phyloP scores from a whole-genome alignment of 1,140 invertebrate genomes.

The Rhopalosiphum maidis region DNA sequence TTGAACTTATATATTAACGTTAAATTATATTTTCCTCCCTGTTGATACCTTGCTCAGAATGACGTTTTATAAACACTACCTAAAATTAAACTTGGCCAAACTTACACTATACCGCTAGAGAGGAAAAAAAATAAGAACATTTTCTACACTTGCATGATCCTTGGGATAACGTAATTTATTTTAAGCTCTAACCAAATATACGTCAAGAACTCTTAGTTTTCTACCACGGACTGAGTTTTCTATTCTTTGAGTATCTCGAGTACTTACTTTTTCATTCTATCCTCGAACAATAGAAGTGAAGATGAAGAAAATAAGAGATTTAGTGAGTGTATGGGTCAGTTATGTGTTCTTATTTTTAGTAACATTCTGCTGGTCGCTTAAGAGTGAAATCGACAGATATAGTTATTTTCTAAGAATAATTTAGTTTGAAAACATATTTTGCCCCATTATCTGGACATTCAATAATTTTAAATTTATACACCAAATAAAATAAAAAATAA shows the following conservation, averaged over 20 bases:
- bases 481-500: neutral
- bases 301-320: neutral
- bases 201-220: constrained; percentile 13
- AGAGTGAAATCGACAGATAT: neutral
- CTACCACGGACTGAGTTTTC: neutral
- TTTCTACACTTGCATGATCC: neutral
- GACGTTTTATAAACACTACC: neutral
- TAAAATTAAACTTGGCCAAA: constrained; percentile 10
- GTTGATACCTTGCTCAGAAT: neutral
- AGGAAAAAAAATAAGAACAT: constrained; percentile 34
- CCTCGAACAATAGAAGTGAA: neutral
- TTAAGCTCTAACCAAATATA: constrained; percentile 47
- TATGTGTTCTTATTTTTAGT: neutral
- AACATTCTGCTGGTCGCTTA: neutral
- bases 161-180: constrained; percentile 41
- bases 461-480: neutral
- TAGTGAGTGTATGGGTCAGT: neutral
- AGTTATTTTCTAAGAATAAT: constrained; percentile 1
- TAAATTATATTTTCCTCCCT: neutral
- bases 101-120: neutral
- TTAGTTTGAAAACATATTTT: neutral
- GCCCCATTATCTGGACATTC: neutral
- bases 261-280: constrained; percentile 12
- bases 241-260: neutral
- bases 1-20: neutral